These are phyloP conservation scores for Cyprinella venusta DNA, from an alignment of 2,797 vertebrate genomes.

Conservation along the genomic window DNA sequence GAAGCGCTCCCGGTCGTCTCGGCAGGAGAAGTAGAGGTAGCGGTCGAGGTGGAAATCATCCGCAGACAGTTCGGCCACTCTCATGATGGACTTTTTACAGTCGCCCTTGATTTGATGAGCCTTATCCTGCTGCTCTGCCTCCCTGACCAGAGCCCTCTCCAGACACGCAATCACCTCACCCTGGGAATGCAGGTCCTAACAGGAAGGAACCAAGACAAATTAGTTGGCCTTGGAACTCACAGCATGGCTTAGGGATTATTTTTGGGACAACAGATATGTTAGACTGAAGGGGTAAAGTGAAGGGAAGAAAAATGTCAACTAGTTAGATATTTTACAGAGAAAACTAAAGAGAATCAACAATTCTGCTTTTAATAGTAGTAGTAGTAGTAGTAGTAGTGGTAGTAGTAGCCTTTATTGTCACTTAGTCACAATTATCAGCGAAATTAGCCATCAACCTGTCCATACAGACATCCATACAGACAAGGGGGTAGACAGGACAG, in stretches of 20 bases:
- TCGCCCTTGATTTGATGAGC: slow-evolving; percentile 80
- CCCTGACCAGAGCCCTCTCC: slow-evolving; percentile 91
- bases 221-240: neutral
- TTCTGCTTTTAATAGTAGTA: neutral
- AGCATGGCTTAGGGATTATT: neutral
- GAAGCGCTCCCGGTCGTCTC: slow-evolving; percentile 93
- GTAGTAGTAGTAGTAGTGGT: too few species aligned
- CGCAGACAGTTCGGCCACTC: slow-evolving; percentile 94
- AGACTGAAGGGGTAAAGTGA: neutral
- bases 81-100: slow-evolving; percentile 94
- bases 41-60: slow-evolving; percentile 96
- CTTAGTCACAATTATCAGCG: too few species aligned
- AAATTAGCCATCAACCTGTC: too few species aligned
- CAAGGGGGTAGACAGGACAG: too few species aligned
- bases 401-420: too few species aligned
- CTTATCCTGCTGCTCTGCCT: slow-evolving; percentile 83
- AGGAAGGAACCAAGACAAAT: neutral
- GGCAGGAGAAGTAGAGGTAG: slow-evolving; percentile 93
- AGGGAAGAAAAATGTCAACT: neutral
- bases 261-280: neutral
- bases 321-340: neutral
- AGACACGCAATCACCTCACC: slow-evolving; percentile 95
- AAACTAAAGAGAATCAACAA: neutral
- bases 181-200: slow-evolving; percentile 94
- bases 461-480: too few species aligned